Evolutionary conservation across 92 coral and sea anemone species (phyloP).

Genomic region (Anthopleura xanthogrammica): DNA sequence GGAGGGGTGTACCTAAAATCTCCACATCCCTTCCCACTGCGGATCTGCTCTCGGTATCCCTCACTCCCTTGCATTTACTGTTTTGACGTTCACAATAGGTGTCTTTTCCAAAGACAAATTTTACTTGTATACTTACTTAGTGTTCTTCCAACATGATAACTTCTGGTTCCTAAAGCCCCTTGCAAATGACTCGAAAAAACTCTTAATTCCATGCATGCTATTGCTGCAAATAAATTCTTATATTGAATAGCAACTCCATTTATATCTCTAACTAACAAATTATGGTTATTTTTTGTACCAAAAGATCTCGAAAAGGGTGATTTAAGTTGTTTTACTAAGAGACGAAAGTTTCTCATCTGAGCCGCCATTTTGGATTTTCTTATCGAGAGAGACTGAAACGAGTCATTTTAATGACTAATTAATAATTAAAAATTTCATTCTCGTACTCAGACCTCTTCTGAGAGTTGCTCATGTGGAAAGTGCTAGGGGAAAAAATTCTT

Average conservation of each 20-base stretch:
- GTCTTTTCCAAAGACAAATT: background rate
- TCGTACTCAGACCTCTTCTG: background rate
- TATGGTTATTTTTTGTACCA: background rate
- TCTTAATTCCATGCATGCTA: background rate
- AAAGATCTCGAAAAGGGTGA: background rate
- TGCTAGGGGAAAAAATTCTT: no score
- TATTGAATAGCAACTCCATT: background rate
- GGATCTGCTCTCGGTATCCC: no score
- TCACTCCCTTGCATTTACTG: no score
- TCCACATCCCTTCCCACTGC: no score
- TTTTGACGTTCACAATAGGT: background rate
- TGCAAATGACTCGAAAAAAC: background rate
- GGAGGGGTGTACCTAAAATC: no score
- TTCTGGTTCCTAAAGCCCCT: background rate
- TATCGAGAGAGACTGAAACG: slow-evolving; percentile 1
- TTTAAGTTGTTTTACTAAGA: background rate
- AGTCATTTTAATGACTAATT: no score
- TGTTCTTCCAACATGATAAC: slow-evolving; percentile 5
- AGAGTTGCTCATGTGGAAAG: no score
- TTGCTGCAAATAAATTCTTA: background rate
- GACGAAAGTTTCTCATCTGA: slow-evolving; percentile 14
- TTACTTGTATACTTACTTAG: background rate
- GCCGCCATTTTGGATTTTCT: slow-evolving; percentile 25
- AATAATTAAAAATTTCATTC: no score
- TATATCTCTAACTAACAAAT: background rate